phyloP scores from a whole-genome alignment of 2,113 vertebrate species.

The Calidris pygmaea region DNA sequence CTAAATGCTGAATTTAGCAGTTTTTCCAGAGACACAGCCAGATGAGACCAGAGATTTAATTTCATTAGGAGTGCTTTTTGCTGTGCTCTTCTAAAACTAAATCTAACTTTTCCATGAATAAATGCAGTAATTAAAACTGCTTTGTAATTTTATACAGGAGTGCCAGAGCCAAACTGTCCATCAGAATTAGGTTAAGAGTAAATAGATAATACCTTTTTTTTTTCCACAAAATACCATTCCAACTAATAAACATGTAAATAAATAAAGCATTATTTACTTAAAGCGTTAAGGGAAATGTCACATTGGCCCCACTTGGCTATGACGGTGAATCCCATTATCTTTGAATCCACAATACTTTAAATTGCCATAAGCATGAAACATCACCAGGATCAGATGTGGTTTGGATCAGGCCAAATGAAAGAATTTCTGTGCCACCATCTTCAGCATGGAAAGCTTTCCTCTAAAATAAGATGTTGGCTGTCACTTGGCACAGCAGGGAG shows the following conservation, averaged over 20 bases:
- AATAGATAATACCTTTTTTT: background rate
- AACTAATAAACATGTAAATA: background rate
- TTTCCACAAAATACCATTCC: background rate
- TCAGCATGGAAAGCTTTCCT: background rate
- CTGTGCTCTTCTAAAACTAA: slow-evolving; percentile 16
- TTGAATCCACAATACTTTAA: background rate
- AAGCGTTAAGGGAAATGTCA: background rate
- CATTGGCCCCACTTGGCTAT: background rate
- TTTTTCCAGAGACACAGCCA: background rate
- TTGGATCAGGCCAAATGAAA: background rate
- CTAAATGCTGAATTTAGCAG: slow-evolving; percentile 50
- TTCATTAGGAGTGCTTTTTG: slow-evolving; percentile 24
- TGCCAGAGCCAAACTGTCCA: background rate
- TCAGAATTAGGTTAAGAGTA: background rate
- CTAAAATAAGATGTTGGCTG: slow-evolving; percentile 30
- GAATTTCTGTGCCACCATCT: background rate
- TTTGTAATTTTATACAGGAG: background rate
- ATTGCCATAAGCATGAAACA: background rate
- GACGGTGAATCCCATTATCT: background rate
- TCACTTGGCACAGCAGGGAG: slow-evolving; percentile 26
- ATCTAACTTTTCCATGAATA: background rate
- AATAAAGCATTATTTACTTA: background rate
- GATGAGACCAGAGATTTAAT: slow-evolving; percentile 22
- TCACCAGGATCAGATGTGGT: background rate
- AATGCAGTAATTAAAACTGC: background rate